Evolutionary conservation across 2,888 invertebrate genomes (phyloP).

Genomic region (Boloria selene): DNA sequence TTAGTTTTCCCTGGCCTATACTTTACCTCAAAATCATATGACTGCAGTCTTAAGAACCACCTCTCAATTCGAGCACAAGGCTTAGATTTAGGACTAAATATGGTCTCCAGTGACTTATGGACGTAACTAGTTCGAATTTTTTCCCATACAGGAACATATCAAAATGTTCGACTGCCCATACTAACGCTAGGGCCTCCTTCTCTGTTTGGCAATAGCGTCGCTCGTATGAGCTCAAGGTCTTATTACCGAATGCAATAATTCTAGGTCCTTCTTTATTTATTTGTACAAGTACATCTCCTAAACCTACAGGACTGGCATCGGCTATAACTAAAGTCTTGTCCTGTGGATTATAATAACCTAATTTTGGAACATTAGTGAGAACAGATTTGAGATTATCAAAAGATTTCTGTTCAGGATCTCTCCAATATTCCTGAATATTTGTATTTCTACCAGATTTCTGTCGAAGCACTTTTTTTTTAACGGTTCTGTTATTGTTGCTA

Average conservation of each 20-base stretch:
- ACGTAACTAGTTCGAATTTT: slow-evolving; percentile 49
- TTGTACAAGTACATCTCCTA: slow-evolving; percentile 32
- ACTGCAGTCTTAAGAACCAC: slow-evolving; percentile 49
- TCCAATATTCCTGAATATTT: slow-evolving; percentile 32
- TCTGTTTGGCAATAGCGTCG: slow-evolving; percentile 43
- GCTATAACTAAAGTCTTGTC: slow-evolving; percentile 29
- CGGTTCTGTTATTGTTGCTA: slow-evolving; percentile 38
- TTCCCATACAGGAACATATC: slow-evolving; percentile 44
- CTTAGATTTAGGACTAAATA: slow-evolving; percentile 46
- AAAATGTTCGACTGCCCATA: slow-evolving; percentile 46
- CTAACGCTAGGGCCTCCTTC: slow-evolving; percentile 43
- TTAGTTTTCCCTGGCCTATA: slow-evolving; percentile 47
- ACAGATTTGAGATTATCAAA: slow-evolving; percentile 38
- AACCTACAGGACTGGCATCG: slow-evolving; percentile 28
- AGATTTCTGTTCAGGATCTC: slow-evolving; percentile 29
- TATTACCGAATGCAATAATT: slow-evolving; percentile 43
- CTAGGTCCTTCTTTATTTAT: slow-evolving; percentile 32
- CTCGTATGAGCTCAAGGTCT: slow-evolving; percentile 33
- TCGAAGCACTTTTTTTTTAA: slow-evolving; percentile 25
- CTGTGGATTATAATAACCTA: no score
- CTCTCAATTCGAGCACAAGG: slow-evolving; percentile 51
- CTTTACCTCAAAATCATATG: slow-evolving; percentile 44
- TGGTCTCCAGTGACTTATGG: slow-evolving; percentile 54
- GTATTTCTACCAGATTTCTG: slow-evolving; percentile 30
- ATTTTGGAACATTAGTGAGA: not conserved